Evolutionary conservation across 1,140 invertebrate genomes (phyloP).

Genomic region (Maconellicoccus hirsutus): DNA sequence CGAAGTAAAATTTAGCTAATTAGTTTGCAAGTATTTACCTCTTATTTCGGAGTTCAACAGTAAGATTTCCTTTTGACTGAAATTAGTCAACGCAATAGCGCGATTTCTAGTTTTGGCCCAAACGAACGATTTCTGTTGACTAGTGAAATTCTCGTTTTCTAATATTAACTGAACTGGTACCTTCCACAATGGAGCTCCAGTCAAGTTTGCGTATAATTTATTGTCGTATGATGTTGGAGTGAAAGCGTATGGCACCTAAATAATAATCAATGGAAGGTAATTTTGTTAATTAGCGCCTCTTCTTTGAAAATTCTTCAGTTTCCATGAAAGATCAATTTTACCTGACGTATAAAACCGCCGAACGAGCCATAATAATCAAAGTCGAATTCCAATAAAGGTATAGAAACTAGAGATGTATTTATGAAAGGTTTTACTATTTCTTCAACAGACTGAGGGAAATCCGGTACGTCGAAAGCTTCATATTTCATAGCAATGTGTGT

Average conservation of each 20-base stretch:
- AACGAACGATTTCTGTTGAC: neutral
- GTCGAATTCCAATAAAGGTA: neutral
- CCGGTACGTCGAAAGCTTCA: neutral
- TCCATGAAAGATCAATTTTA: neutral
- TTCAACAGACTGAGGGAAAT: neutral
- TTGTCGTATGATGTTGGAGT: neutral
- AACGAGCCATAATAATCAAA: neutral
- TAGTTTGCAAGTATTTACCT: no score
- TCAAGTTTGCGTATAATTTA: neutral
- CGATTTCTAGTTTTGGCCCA: neutral
- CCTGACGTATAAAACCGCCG: neutral
- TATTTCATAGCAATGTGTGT: neutral
- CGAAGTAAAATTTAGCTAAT: no score
- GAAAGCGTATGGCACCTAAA: neutral
- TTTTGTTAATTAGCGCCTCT: no score
- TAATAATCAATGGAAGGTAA: no score
- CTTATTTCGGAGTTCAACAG: neutral
- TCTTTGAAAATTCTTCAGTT: neutral
- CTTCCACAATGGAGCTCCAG: neutral
- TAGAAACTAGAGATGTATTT: neutral
- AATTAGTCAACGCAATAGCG: neutral
- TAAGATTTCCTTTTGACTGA: neutral
- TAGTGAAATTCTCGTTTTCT: neutral
- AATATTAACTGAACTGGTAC: neutral
- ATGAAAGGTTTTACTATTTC: neutral